Percentiles rank a stretch among this genome's conserved stretches.
phyloP scores from a whole-genome alignment of 2,888 invertebrate species.

The Lasioglossum leucozonium region DNA sequence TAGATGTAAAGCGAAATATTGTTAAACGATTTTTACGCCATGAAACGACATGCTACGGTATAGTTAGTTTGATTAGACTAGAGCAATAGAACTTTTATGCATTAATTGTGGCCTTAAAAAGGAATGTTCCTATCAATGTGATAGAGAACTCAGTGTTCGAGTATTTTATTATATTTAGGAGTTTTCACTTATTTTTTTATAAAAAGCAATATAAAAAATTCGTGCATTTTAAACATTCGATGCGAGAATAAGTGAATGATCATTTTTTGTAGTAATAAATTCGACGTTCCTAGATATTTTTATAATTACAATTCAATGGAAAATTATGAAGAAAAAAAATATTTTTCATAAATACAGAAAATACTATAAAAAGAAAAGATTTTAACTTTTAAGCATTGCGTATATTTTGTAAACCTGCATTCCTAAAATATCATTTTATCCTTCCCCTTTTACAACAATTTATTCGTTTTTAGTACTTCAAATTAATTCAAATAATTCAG shows the following conservation, averaged over 20 bases:
- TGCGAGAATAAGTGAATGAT: slow-evolving; percentile 6
- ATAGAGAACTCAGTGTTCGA: slow-evolving; percentile 51
- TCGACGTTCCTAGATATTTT: slow-evolving; percentile 26
- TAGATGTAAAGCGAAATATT: slow-evolving; percentile 40
- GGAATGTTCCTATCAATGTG: slow-evolving; percentile 52
- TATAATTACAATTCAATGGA: slow-evolving; percentile 5
- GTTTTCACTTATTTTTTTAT: slow-evolving; percentile 24
- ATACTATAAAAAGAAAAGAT: slow-evolving; percentile 15
- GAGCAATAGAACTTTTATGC: slow-evolving; percentile 40
- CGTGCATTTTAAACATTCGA: not conserved
- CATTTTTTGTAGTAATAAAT: slow-evolving; percentile 6
- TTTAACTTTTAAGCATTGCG: slow-evolving; percentile 26
- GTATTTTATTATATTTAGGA: slow-evolving; percentile 16
- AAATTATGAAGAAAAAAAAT: slow-evolving; percentile 12
- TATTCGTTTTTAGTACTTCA: not conserved
- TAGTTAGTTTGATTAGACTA: slow-evolving; percentile 57
- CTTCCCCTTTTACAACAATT: not conserved
- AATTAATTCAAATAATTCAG: not conserved
- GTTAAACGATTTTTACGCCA: slow-evolving; percentile 42
- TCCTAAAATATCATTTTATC: slow-evolving; percentile 14
- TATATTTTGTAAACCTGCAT: slow-evolving; percentile 28
- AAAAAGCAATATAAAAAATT: slow-evolving; percentile 1
- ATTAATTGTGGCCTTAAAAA: slow-evolving; percentile 41
- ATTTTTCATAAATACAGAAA: slow-evolving; percentile 24
- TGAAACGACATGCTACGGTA: slow-evolving; percentile 34